phyloP scores from a whole-genome alignment of 2,797 vertebrate genomes.

The Alosa sapidissima region DNA sequence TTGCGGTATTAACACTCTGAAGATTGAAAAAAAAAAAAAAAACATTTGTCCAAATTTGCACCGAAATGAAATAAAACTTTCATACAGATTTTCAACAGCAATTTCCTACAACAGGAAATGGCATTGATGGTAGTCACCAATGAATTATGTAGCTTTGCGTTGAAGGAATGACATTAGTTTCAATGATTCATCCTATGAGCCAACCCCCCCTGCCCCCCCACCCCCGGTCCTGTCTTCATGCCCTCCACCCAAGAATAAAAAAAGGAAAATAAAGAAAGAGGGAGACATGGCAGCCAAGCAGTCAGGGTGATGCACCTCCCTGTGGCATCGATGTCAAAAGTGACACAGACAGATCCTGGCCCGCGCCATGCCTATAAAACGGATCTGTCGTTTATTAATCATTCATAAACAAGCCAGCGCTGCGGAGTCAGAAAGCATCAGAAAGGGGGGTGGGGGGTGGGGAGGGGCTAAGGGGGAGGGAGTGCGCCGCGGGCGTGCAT shows the following conservation, averaged over 20 bases:
- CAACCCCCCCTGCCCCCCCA: neutral
- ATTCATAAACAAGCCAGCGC: conserved; percentile 59
- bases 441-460: conserved; percentile 32
- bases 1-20: conserved; percentile 1
- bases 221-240: neutral
- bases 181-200: conserved; percentile 45
- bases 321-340: conserved; percentile 57
- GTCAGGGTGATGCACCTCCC: conserved; percentile 45
- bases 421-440: conserved; percentile 51
- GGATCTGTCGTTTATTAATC: conserved; percentile 62
- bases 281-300: conserved; percentile 16
- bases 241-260: neutral
- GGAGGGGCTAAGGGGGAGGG: neutral
- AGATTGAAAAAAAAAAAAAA: neutral
- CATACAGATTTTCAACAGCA: neutral
- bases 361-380: conserved; percentile 57
- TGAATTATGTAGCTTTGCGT: conserved; percentile 48
- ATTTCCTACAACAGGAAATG: conserved; percentile 29
- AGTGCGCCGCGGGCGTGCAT: conserved; percentile 55
- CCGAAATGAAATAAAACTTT: neutral
- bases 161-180: conserved; percentile 42
- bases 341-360: conserved; percentile 53
- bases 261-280: conserved; percentile 28
- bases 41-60: neutral
- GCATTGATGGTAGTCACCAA: conserved; percentile 29